Conservation (phyloP, 2,113 vertebrate genomes). For the Nestor notabilis region DNA sequence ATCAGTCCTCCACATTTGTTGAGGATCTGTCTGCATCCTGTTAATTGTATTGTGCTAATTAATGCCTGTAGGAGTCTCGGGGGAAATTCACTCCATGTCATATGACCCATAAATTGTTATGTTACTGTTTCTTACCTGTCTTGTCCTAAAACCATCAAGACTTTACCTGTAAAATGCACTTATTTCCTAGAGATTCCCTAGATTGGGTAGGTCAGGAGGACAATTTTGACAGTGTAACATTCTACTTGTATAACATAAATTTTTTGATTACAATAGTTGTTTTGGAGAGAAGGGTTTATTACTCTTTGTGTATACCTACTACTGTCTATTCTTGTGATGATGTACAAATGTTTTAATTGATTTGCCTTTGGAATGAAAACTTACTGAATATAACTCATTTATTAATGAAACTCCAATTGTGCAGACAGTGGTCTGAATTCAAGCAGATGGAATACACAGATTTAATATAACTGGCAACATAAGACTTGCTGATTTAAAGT, state of each 20-base stretch:
- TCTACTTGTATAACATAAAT: background rate
- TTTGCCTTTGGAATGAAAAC: background rate
- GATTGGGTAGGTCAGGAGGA: background rate
- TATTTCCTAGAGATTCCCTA: background rate
- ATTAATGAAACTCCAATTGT: background rate
- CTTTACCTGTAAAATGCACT: background rate
- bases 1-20: background rate
- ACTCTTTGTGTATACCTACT: background rate
- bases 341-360: background rate
- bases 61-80: background rate
- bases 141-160: background rate
- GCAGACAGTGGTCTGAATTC: background rate
- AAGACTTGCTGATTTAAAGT: background rate
- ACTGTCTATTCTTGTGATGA: background rate
- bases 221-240: background rate
- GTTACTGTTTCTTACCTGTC: background rate
- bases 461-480: background rate
- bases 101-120: background rate
- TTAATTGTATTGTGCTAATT: background rate
- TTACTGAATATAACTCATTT: background rate
- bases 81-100: background rate
- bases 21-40: background rate
- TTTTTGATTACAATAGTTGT: background rate
- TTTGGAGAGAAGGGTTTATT: background rate
- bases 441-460: background rate